Evolutionary conservation across 2,888 invertebrate species (phyloP).

Genomic region (Entomobrya proxima): DNA sequence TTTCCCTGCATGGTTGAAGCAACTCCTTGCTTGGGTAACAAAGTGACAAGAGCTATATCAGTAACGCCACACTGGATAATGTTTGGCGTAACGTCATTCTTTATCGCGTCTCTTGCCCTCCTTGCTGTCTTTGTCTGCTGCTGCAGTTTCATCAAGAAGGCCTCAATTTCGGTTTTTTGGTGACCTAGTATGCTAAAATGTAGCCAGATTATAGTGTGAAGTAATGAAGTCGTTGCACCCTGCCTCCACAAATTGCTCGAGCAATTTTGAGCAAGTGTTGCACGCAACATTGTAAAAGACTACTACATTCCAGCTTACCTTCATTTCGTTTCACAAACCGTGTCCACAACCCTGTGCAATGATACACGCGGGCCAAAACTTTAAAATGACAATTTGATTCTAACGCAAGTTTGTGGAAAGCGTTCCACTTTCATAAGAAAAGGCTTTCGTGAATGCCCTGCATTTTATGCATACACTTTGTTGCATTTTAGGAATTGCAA

Average conservation of each 20-base stretch:
- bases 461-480: slow-evolving; percentile 47
- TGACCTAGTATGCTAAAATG: background rate
- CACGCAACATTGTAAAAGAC: background rate
- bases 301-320: background rate
- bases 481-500: slow-evolving; percentile 55
- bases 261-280: background rate
- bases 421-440: background rate
- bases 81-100: background rate
- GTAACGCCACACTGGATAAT: background rate
- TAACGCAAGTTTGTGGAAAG: background rate
- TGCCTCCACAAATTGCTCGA: background rate
- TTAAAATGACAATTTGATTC: slow-evolving; percentile 20
- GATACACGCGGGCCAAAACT: no score
- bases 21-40: background rate
- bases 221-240: background rate
- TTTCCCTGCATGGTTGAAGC: background rate
- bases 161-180: background rate
- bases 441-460: background rate
- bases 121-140: background rate
- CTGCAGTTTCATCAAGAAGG: background rate
- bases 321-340: no score
- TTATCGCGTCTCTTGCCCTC: background rate
- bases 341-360: no score
- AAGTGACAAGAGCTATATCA: background rate
- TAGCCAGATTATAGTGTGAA: no score